Evolutionary conservation across 2,888 invertebrate genomes (phyloP), one percentile per base, ranked within the genome.

Genomic region (Machimus rusticus): DNA sequence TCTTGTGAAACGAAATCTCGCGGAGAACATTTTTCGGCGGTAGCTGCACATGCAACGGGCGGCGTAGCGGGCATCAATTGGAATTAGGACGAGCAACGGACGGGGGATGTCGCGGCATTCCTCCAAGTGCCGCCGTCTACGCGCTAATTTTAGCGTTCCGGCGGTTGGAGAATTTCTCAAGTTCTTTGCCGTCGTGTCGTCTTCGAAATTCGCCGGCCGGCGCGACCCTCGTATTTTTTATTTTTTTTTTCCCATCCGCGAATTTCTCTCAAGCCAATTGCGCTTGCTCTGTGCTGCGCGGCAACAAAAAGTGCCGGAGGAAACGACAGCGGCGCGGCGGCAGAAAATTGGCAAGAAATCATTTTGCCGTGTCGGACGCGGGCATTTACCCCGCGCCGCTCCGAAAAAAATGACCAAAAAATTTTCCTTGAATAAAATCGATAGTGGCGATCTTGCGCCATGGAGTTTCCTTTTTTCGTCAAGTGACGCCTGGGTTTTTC

Each of bases 161-260:
- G 43, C 23, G 23, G 19, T 78, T 78, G 78, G 78, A 81, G 28
- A 55, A 81, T n/a, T 78, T 51, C 28, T 51, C 81, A 81, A 81
- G 81, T 81, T 81, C 81, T 81, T 16, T 78, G 78, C 46, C 78
- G 78, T n/a, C 78, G 23, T 34, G 39, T 19, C 39, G 46, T 1
- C 6, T 46, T n/a, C 51, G 5, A 81, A 51, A 28, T 81, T 81
- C n/a, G 34, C 46, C 81, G 81, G 46, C 55, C 55, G 81, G 81
- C 55, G 16, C 28, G 46, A 3, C 1, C 14, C 16, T 51, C 28
- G n/a, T 79, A 28, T 79, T 43, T 79, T 19, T 1, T 51, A 2
- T 14, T 3, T 39, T 37, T 31, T 39, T 55, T 81, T 16, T 16
- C 4, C 14, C 2, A 1, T 81, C 55, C 0, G 78, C 55, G 31